Evolutionary conservation across 2,888 invertebrate species (phyloP), one percentile per base, ranked within the genome.

Genomic region (Drosophila antonietae): DNA sequence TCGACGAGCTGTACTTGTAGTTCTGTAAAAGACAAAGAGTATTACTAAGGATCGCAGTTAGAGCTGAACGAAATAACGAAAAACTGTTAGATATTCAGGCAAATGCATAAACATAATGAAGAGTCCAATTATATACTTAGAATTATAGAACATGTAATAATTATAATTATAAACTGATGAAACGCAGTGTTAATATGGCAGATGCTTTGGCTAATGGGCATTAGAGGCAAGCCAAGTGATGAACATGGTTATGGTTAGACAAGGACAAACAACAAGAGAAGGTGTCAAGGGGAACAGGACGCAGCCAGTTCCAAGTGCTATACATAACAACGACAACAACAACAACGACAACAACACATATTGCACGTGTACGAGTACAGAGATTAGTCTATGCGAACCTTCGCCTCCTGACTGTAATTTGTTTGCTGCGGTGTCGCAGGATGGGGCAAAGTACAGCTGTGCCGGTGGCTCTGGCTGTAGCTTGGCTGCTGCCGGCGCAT

Each of bases 1-100:
- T 90, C 69, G 94, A 94, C 14, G 87, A 75, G 59, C 93, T 94
- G 61, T 80, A 83, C 51, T 91, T 85, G 74, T 86, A 93, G 91
- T 95, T 95, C 95, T 95, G 92, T 8, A 53, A 49, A 70, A 60
- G 61, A 61, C 33, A 57, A 49, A 1, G 1, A 0, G 0, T 7
- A 2, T 46, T 43, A 52, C 10, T 23, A 28, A n/a, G 0, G 18
- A 33, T 51, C 72, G 3, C 33, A 23, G 33, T n/a, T 37, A 0
- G n/a, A 23, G 23, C 1, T 9, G 9, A 9, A 12, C 6, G 20
- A 28, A 67, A 73, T 56, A 57, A 55, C 44, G 52, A 68, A 49
- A 47, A 8, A 6, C 14, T 51, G 55, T 80, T 72, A 86, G 47
- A 47, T 7, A 51, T 14, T 35, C 51, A 51, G 51, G 51, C 51